Evolutionary conservation across 2,888 invertebrate genomes (phyloP).

Genomic region (Ectropis crepuscularia): DNA sequence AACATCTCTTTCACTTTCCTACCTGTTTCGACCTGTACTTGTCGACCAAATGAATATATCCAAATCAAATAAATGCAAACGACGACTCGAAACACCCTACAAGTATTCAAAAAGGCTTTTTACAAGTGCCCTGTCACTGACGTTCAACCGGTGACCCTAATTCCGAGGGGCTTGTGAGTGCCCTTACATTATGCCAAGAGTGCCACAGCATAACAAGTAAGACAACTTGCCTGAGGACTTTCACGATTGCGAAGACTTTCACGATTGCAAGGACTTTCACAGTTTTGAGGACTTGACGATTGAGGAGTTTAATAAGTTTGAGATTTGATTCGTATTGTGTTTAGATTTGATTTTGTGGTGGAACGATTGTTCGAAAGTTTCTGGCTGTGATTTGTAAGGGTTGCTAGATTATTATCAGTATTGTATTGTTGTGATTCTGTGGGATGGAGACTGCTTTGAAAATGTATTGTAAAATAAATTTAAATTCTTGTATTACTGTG

Average conservation of each 20-base stretch:
- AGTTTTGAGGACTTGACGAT: neutral
- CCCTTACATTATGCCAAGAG: constrained; percentile 34
- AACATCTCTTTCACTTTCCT: no score
- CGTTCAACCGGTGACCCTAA: constrained; percentile 34
- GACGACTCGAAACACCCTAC: constrained; percentile 23
- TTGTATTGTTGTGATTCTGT: no score
- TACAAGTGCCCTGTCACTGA: constrained; percentile 41
- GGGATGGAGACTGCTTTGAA: no score
- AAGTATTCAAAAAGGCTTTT: constrained; percentile 35
- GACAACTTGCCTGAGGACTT: constrained; percentile 14
- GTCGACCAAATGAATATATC: neutral
- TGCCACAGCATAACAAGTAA: constrained; percentile 26
- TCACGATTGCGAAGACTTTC: neutral
- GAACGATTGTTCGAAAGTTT: neutral
- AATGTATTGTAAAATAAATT: no score
- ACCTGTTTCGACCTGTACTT: no score
- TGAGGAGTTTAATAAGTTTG: constrained; percentile 6
- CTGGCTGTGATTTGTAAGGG: neutral
- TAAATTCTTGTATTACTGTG: no score
- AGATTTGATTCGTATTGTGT: constrained; percentile 6
- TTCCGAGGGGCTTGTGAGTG: constrained; percentile 29
- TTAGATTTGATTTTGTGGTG: neutral
- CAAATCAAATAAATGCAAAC: constrained; percentile 17
- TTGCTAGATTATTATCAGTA: no score
- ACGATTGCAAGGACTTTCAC: neutral